Evolutionary conservation across 2,888 invertebrate species (phyloP).

Genomic region (Polylopha cassiicola): DNA sequence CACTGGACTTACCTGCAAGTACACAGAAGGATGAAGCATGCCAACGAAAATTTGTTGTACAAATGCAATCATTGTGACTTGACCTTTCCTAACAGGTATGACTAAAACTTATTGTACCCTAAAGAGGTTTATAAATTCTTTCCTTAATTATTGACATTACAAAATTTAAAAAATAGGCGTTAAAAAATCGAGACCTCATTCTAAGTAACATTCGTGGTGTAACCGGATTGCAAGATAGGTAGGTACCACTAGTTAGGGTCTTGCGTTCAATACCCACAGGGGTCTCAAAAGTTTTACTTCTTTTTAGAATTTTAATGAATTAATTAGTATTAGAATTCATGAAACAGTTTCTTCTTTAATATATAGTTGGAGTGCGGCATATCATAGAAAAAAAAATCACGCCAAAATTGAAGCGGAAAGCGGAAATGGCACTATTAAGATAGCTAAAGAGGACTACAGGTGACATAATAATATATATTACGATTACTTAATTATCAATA

Average conservation of each 20-base stretch:
- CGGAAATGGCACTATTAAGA: conserved; percentile 37
- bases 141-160: no score
- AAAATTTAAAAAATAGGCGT: no score
- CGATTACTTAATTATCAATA: background rate
- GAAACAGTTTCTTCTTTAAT: conserved; percentile 1
- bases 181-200: no score
- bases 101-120: background rate
- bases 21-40: conserved; percentile 69
- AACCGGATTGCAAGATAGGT: no score
- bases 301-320: no score
- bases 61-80: conserved; percentile 62
- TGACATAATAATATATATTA: conserved; percentile 23
- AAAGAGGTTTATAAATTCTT: no score
- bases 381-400: conserved; percentile 68
- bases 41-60: conserved; percentile 52
- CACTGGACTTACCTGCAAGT: conserved; percentile 75
- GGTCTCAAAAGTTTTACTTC: no score
- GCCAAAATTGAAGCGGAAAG: conserved; percentile 44
- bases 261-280: no score
- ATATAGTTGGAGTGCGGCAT: conserved; percentile 68
- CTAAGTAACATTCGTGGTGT: no score
- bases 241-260: no score
- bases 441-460: conserved; percentile 51
- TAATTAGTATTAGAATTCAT: no score
- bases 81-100: conserved; percentile 64